Base-by-base conservation (phyloP, 2,113 vertebrate genomes). In the Lepidothrix coronata region DNA sequence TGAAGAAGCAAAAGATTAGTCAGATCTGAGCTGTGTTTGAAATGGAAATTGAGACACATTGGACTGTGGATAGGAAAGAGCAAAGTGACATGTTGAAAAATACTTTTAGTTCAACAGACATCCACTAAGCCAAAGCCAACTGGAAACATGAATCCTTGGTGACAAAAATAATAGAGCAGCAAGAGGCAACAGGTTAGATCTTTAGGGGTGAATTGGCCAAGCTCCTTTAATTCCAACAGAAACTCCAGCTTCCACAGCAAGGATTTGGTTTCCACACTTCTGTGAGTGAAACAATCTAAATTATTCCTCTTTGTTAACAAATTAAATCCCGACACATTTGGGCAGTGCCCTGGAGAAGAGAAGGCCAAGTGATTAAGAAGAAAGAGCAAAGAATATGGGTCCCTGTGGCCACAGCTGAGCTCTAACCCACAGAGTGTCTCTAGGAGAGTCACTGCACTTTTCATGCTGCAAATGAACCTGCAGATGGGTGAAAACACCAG, bases 1-100 rank as follows among this genome's bases (percentile, higher is more conserved):
- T 85, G 73, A 96, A 89, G 88, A 95, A 96, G 94, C 67, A 93
- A 89, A 88, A 96, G 92, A 95, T 97, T 84, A 96, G 82, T 88
- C 94, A 94, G 85, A 91, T 95, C 78, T 74, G 85, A 96, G 66
- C 85, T 93, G 48, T 77, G 83, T 96, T 97, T 97, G 85, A 97
- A 97, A 96, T 95, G 77, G 74, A 91, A 97, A 96, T 96, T 78
- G 76, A 95, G 68, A 85, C 87, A 91, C 55, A 82, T 55, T 79
- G 88, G 85, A 78, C 80, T 79, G 46, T 57, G n/a, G 70, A 76
- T 79, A 75, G 44, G 35, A 31, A 95, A 95, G 73, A 88, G 57
- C 58, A 67, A 88, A 87, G 37, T 30, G 33, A 71, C 31, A 51
- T 3, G 35, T 75, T 87, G 79, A 88, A 92, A 93, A 95, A 18